Evolutionary conservation across 2,888 invertebrate genomes (phyloP), one percentile per base, ranked within the genome.

Genomic region (Gnatocerus cornutus): DNA sequence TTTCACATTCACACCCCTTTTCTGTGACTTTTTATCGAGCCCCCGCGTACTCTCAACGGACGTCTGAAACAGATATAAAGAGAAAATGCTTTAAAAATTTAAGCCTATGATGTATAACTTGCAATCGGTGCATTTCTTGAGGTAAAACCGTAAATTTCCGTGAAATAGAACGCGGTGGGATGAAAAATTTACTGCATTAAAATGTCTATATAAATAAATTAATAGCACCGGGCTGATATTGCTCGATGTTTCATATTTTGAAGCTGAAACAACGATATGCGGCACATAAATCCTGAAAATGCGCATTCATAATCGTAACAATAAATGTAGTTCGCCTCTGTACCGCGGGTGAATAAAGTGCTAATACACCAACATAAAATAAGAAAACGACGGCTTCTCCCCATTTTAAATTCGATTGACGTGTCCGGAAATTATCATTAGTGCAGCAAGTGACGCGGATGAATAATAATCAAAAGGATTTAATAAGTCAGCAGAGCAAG

Each of bases 1-100:
- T 74, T 76, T 71, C 70, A 71, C 74, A 75, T 78, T 73, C 77
- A 72, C 72, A 71, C 73, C 71, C 73, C 59, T 41, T 64, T 53
- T 58, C 59, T 14, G 12, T n/a, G 50, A 16, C 12, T 46, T 61
- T 41, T 63, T 56, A 56, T 56, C 10, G n/a, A 33, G 1, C 52
- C 3, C 33, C 27, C n/a, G 8, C n/a, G 39, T n/a, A 50, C 30
- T 50, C 62, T 62, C 62, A 12, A 12, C 62, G 50, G 50, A 50
- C 48, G 63, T 50, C 62, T 13, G 39, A 50, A 62, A 41, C 61
- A 61, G 39, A 55, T 33, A 37, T 12, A 37, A 37, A 61, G 46
- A 61, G 33, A 37, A 29, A 2, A 33, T 6, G 37, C 33, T 33
- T 45, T 12, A 59, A 45, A 56, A 59, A 59, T 59, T 59, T 59